Conservation (phyloP, 2,113 vertebrate genomes). For the Lagopus leucura region DNA sequence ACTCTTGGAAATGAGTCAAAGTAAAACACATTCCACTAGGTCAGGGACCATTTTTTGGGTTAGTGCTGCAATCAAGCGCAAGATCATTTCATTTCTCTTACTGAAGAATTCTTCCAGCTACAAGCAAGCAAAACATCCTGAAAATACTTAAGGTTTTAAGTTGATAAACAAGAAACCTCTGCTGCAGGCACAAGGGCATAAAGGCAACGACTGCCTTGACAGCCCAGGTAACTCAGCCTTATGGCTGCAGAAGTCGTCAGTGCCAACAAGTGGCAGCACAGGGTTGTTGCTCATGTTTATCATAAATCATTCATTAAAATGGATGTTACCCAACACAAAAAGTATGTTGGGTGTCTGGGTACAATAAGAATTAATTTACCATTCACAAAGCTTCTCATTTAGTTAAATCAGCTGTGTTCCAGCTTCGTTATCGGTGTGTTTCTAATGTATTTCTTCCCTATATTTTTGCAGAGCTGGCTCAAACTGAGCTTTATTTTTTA, state of each 20-base stretch:
- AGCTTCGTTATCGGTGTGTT: conserved; percentile 42
- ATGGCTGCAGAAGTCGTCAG: background rate
- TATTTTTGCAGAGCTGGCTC: background rate
- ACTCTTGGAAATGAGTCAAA: background rate
- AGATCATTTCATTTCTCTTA: background rate
- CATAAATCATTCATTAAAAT: background rate
- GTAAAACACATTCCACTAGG: fast-evolving
- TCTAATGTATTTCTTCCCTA: background rate
- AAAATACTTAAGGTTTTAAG: background rate
- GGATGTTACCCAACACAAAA: background rate
- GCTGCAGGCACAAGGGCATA: background rate
- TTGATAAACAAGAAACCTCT: background rate
- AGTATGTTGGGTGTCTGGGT: background rate
- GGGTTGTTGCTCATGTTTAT: background rate
- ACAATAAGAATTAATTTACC: conserved; percentile 63
- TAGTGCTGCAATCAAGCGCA: background rate
- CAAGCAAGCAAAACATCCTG: background rate
- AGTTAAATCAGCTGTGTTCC: conserved; percentile 61
- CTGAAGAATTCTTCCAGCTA: background rate
- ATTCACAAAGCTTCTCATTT: conserved; percentile 41
- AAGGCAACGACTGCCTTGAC: background rate
- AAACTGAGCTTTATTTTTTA: background rate
- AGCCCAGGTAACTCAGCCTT: background rate
- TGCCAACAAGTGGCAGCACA: background rate
- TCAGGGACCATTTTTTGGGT: background rate